Conservation (phyloP, 2,888 invertebrate genomes). For the Hipparchia sbordonii region DNA sequence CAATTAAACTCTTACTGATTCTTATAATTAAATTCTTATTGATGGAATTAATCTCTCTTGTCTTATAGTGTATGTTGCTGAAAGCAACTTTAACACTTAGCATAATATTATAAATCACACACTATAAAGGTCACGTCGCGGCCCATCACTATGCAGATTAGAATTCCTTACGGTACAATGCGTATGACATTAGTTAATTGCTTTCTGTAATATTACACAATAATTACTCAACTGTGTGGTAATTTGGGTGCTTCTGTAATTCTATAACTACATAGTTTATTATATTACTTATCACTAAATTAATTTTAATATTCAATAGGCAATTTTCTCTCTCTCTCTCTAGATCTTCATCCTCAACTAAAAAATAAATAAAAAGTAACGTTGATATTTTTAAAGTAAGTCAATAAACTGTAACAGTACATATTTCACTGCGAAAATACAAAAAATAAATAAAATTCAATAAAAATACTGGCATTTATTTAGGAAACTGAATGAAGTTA, state of each 20-base stretch:
- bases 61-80: not conserved
- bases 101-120: not conserved
- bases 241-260: not conserved
- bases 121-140: not conserved
- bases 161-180: not conserved
- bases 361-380: too few relatives aligned
- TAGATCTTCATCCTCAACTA: too few relatives aligned
- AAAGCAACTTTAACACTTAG: not conserved
- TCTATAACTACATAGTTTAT: not conserved
- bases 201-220: not conserved
- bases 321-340: too few relatives aligned
- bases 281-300: too few relatives aligned
- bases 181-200: slow-evolving; percentile 10
- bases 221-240: not conserved
- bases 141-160: slow-evolving; percentile 1
- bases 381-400: too few relatives aligned
- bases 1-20: too few relatives aligned
- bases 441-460: not conserved
- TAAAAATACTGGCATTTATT: not conserved
- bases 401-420: not conserved
- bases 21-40: too few relatives aligned
- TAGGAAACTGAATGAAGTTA: slow-evolving; percentile 4
- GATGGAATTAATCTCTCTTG: too few relatives aligned
- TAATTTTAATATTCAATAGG: too few relatives aligned
- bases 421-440: slow-evolving; percentile 1